Percentiles rank a stretch among this genome's conserved stretches.
Evolutionary conservation across 2,888 invertebrate genomes (phyloP).

Genomic region (Microchrysa polita): DNA sequence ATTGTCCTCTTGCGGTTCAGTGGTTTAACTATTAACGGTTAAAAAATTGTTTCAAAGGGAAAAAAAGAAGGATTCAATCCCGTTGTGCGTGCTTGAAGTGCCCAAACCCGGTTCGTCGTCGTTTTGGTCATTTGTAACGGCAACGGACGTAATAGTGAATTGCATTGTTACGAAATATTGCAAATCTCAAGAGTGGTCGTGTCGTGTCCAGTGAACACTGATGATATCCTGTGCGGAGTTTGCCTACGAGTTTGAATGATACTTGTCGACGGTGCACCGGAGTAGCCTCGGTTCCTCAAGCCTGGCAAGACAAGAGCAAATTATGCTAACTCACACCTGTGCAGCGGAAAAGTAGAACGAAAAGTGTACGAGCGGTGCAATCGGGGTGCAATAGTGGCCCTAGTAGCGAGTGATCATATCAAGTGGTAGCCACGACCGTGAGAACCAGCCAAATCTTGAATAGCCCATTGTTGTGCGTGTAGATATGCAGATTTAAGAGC

Average conservation of each 20-base stretch:
- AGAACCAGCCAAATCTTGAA: background rate
- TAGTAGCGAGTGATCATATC: constrained; percentile 23
- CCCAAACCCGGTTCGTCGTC: background rate
- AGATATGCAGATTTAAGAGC: background rate
- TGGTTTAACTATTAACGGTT: background rate
- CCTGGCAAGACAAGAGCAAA: constrained; percentile 9
- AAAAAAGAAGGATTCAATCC: background rate
- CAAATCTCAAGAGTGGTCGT: background rate
- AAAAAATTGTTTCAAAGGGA: background rate
- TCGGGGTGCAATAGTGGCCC: background rate
- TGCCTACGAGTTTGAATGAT: constrained; percentile 3
- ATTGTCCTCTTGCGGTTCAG: background rate
- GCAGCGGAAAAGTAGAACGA: constrained; percentile 17
- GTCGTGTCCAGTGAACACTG: constrained; percentile 6
- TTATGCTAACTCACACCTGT: constrained; percentile 23
- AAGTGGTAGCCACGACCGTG: constrained; percentile 11
- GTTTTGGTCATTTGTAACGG: background rate
- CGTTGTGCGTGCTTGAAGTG: background rate
- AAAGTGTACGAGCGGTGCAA: constrained; percentile 5
- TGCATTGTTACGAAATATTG: constrained; percentile 25
- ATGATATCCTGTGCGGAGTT: background rate
- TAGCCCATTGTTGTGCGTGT: background rate
- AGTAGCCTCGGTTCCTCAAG: constrained; percentile 23
- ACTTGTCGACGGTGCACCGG: background rate
- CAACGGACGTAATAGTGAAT: background rate